Conservation (phyloP, 2,888 invertebrate genomes). For the Prosopocoilus inquinatus region DNA sequence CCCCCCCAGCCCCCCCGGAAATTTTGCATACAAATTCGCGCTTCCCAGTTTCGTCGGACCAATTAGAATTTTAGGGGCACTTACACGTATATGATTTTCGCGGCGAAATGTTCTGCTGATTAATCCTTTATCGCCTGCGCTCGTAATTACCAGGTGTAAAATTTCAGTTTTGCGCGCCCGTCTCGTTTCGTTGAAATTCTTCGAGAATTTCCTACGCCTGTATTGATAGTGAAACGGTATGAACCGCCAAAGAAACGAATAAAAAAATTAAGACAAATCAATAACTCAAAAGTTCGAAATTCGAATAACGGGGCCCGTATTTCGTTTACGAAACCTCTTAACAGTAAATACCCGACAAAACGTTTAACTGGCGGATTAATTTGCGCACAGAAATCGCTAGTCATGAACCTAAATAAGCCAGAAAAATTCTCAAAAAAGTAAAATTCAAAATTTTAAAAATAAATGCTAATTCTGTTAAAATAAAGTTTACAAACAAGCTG, state of each 20-base stretch:
- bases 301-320: too few relatives aligned
- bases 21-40: constrained; percentile 3
- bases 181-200: background rate
- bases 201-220: background rate
- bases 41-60: background rate
- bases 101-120: background rate
- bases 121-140: constrained; percentile 4
- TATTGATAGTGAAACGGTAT: background rate
- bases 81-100: constrained; percentile 1
- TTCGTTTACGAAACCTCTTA: too few relatives aligned
- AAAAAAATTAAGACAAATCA: too few relatives aligned
- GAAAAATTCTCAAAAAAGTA: too few relatives aligned
- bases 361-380: too few relatives aligned
- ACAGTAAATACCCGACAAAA: too few relatives aligned
- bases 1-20: background rate
- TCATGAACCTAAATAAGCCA: too few relatives aligned
- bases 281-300: too few relatives aligned
- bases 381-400: too few relatives aligned
- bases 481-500: too few relatives aligned
- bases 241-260: background rate
- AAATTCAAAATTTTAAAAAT: too few relatives aligned
- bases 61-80: constrained; percentile 4
- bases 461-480: too few relatives aligned
- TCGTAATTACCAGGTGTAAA: constrained; percentile 15
- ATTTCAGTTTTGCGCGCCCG: constrained; percentile 9